Evolutionary conservation across 2,888 invertebrate species (phyloP).

Genomic region (Thumatha senex): DNA sequence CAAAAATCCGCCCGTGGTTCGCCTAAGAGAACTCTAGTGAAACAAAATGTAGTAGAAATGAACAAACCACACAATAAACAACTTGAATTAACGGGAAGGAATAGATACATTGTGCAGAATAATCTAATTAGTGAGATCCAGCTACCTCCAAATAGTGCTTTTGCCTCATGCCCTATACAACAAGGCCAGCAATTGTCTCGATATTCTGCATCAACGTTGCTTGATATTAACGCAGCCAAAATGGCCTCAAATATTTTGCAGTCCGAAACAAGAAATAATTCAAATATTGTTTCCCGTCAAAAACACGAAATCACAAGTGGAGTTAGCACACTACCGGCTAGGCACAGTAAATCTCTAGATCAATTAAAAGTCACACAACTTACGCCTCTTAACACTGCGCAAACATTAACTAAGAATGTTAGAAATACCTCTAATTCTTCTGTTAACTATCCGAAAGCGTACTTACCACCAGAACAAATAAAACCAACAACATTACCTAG

Average conservation of each 20-base stretch:
- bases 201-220: constrained; percentile 84
- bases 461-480: constrained; percentile 63
- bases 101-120: constrained; percentile 79
- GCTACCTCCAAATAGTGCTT: constrained; percentile 70
- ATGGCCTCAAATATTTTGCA: constrained; percentile 54
- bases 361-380: constrained; percentile 86
- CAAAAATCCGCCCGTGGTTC: constrained; percentile 76
- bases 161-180: constrained; percentile 71
- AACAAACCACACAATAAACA: constrained; percentile 72
- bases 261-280: constrained; percentile 52
- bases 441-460: constrained; percentile 76
- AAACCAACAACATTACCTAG: constrained; percentile 79
- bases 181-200: constrained; percentile 80
- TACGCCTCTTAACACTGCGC: constrained; percentile 58
- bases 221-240: constrained; percentile 71
- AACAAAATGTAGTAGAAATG: constrained; percentile 72
- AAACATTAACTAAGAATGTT: constrained; percentile 60
- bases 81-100: constrained; percentile 75
- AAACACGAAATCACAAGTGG: constrained; percentile 75
- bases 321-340: constrained; percentile 84
- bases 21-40: constrained; percentile 73
- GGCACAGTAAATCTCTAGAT: constrained; percentile 93
- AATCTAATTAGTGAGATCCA: constrained; percentile 81
- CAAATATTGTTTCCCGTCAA: constrained; percentile 60
- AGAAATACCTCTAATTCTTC: constrained; percentile 71